phyloP scores from a whole-genome alignment of 2,888 invertebrate genomes.

The Ornithoptera alexandrae region DNA sequence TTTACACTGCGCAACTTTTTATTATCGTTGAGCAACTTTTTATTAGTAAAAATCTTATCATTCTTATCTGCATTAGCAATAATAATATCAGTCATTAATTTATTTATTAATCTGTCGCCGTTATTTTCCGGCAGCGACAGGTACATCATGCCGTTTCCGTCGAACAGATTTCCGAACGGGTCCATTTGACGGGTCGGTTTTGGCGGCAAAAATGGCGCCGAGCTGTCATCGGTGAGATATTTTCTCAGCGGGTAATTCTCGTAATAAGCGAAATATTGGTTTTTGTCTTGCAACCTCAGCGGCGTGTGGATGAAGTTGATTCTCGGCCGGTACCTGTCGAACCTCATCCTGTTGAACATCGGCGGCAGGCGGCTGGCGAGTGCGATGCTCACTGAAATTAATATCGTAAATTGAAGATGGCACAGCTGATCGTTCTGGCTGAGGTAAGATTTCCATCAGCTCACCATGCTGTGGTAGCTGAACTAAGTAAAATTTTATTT shows the following conservation, averaged over 20 bases:
- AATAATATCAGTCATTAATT: conserved; percentile 16
- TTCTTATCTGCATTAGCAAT: background rate
- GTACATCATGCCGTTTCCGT: conserved; percentile 19
- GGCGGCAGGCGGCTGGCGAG: conserved; percentile 6
- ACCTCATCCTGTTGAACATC: conserved; percentile 2
- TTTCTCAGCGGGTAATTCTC: conserved; percentile 23
- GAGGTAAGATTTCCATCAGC: too few species aligned
- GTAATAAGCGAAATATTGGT: conserved; percentile 9
- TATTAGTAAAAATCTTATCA: conserved; percentile 2
- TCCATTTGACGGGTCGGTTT: conserved; percentile 2
- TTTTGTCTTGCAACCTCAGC: conserved; percentile 10
- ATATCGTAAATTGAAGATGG: background rate
- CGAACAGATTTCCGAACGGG: conserved; percentile 20
- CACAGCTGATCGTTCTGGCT: too few species aligned
- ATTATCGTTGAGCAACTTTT: background rate
- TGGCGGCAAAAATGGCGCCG: conserved; percentile 12
- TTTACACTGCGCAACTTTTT: background rate
- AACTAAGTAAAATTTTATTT: too few species aligned
- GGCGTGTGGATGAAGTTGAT: conserved; percentile 13
- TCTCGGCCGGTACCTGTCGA: background rate
- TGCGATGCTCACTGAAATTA: conserved; percentile 5
- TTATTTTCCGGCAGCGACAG: conserved; percentile 14
- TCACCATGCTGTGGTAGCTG: too few species aligned
- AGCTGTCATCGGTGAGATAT: background rate
- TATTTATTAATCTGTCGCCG: conserved; percentile 14